Base-by-base conservation (phyloP, 2,888 invertebrate species). In the Myathropa florea region DNA sequence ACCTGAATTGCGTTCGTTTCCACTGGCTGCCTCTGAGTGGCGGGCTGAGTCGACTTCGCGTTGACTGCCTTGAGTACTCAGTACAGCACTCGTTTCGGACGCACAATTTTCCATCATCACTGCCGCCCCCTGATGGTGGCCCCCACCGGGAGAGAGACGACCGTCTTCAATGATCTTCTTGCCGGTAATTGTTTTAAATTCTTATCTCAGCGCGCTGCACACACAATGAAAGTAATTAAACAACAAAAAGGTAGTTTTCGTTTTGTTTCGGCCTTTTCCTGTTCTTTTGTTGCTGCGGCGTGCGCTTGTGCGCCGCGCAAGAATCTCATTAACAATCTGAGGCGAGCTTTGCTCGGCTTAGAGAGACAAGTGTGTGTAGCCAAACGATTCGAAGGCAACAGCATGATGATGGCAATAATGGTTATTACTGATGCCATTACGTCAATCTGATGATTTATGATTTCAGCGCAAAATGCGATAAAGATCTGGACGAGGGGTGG, bases 391-490 rank as follows among this genome's bases (percentile, higher is more conserved):
- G 61, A 67, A 76, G 71, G 63, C 81, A 70, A 28, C 28, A 10
- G 55, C 33, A 65, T 53, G 33, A 84, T 80, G 75, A 80, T 72
- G 72, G 77, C 67, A 68, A 72, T 80, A 77, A 81, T 85, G 36
- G 81, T 81, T 78, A 85, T 85, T 76, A 70, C 81, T 70, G 64
- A 81, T 85, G 77, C 77, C 72, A 81, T 85, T 85, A 85, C 81
- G 85, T 85, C 85, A 85, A 85, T 85, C 73, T 85, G 77, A 85
- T 85, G 85, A 85, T 85, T 85, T 85, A 85, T 85, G 85, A 77
- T 85, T 85, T 81, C 85, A 85, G 77, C n/a, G n/a, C 85, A 81
- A 85, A 85, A 73, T 73, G 73, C 55, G 85, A 81, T 81, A 73
- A 60, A 60, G 28, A 77, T 85, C 84, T 14, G 18, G 18, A n/a